These are phyloP conservation scores for Meandrina meandrites DNA, from an alignment of 92 coral and sea anemone species.

Conservation along the genomic window DNA sequence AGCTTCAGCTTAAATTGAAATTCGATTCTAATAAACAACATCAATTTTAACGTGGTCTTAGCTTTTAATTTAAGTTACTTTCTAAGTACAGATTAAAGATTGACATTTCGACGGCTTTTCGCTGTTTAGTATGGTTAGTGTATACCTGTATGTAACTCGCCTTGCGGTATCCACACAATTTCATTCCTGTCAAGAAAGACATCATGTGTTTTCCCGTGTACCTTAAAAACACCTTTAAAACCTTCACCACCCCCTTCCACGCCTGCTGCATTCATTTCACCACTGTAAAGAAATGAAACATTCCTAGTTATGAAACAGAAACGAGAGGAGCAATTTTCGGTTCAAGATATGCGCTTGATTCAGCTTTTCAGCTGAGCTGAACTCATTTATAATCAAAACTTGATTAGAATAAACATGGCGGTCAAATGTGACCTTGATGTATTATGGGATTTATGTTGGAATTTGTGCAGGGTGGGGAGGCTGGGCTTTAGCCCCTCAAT, in stretches of 20 bases:
- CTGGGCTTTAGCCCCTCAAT: neutral
- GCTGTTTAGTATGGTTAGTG: constrained; percentile 6
- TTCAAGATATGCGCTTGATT: neutral
- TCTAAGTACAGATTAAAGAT: neutral
- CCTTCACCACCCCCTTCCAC: neutral
- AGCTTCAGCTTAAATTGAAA: neutral
- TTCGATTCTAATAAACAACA: neutral
- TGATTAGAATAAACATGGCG: constrained; percentile 13
- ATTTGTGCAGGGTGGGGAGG: neutral
- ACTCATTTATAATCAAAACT: constrained; percentile 2
- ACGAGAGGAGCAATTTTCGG: neutral
- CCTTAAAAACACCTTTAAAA: constrained; percentile 61
- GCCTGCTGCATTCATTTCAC: constrained; percentile 3
- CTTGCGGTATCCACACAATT: constrained; percentile 68
- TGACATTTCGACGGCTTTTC: neutral
- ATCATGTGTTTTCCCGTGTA: constrained; percentile 66
- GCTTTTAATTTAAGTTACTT: neutral
- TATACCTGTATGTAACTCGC: constrained; percentile 39
- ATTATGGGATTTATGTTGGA: constrained; percentile 25
- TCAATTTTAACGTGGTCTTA: neutral
- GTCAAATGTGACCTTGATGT: constrained; percentile 12
- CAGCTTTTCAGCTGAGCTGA: neutral
- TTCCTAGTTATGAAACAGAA: neutral
- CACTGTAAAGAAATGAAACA: neutral
- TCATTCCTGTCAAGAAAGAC: constrained; percentile 64